Percentiles rank a stretch among this genome's conserved stretches.
Conservation (phyloP, 2,888 invertebrate genomes). For the Diaphora mendica region DNA sequence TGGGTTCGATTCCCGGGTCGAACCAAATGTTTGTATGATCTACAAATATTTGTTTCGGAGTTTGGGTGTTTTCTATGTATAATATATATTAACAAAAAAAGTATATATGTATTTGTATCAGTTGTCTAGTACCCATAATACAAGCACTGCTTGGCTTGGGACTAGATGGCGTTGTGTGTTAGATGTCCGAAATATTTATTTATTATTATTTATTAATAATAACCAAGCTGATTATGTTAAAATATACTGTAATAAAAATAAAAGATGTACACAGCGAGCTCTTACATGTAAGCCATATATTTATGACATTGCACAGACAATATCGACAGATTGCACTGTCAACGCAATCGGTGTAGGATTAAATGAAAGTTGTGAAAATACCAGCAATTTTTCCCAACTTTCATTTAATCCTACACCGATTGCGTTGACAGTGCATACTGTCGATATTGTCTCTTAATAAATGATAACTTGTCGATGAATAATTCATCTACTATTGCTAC, state of each 20-base stretch:
- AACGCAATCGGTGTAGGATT: neutral
- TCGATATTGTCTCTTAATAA: conserved; percentile 1
- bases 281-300: conserved; percentile 9
- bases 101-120: no score
- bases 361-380: conserved; percentile 25
- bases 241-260: neutral
- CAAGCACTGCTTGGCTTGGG: no score
- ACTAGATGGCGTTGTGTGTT: no score
- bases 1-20: no score
- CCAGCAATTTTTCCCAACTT: no score
- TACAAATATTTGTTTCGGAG: no score
- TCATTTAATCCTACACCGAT: conserved; percentile 13
- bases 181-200: no score
- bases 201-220: no score
- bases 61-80: no score
- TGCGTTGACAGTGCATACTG: neutral
- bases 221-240: neutral
- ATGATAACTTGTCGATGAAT: neutral
- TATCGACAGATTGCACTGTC: neutral
- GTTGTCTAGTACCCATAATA: no score
- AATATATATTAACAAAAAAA: no score
- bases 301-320: conserved; percentile 8
- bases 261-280: conserved; percentile 10
- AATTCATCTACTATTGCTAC: neutral
- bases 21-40: no score